Evolutionary conservation across 1,140 invertebrate genomes (phyloP).

Genomic region (Polyergus mexicanus): DNA sequence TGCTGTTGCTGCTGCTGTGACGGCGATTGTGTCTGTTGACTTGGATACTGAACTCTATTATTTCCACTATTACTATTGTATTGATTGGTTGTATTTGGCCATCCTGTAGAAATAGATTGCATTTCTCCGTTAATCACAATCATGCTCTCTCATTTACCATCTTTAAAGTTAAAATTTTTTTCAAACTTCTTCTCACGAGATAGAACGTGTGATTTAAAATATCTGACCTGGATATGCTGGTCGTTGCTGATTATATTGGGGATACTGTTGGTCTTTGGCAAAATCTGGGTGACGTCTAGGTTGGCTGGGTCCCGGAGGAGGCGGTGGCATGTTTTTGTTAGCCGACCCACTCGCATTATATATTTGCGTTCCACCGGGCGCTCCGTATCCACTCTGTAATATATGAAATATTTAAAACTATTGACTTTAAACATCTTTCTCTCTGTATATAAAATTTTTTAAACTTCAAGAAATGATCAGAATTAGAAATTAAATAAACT

Average conservation of each 20-base stretch:
- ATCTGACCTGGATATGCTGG: slow-evolving; percentile 85
- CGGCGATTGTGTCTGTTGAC: slow-evolving; percentile 82
- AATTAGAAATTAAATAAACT: slow-evolving; percentile 6
- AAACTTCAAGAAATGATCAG: slow-evolving; percentile 7
- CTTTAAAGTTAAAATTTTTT: not conserved
- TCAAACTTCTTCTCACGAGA: not conserved
- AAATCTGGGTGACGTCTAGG: slow-evolving; percentile 95
- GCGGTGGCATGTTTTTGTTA: slow-evolving; percentile 90
- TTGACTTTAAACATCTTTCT: not conserved
- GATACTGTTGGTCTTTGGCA: slow-evolving; percentile 92
- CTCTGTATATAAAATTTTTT: not conserved
- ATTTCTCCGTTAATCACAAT: not conserved
- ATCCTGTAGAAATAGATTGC: slow-evolving; percentile 83
- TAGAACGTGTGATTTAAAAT: not conserved
- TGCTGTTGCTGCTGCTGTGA: slow-evolving; percentile 83
- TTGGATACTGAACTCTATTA: slow-evolving; percentile 87
- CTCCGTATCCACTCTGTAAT: slow-evolving; percentile 80
- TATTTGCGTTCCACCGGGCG: slow-evolving; percentile 81
- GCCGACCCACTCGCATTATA: slow-evolving; percentile 79
- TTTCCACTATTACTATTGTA: slow-evolving; percentile 84
- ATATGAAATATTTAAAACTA: not conserved
- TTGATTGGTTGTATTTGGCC: slow-evolving; percentile 87
- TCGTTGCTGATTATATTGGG: slow-evolving; percentile 88
- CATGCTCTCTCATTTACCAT: not conserved
- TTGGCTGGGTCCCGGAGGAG: slow-evolving; percentile 89